Conservation (phyloP, 2,113 vertebrate species). For the Heteronetta atricapilla region DNA sequence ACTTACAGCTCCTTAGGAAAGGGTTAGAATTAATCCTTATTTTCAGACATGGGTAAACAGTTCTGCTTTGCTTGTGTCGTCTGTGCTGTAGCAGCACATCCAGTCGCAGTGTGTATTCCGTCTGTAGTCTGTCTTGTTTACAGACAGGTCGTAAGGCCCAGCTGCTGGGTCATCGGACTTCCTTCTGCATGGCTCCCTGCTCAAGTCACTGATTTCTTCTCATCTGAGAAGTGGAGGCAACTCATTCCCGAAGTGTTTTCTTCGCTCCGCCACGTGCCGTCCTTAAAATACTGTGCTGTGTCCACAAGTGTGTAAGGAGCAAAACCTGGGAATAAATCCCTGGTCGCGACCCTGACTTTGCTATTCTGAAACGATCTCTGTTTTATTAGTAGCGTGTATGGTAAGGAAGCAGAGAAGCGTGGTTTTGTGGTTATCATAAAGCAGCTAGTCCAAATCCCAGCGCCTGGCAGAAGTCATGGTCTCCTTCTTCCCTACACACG, state of each 20-base stretch:
- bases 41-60: not conserved
- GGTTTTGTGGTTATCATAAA: not conserved
- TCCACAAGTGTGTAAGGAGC: not conserved
- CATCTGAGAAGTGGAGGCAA: not conserved
- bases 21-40: not conserved
- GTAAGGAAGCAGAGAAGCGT: not conserved
- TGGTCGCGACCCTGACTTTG: not conserved
- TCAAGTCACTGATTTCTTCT: not conserved
- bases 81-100: not conserved
- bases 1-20: not conserved
- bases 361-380: not conserved
- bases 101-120: not conserved
- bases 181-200: not conserved
- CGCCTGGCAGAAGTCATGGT: not conserved
- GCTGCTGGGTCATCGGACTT: conserved; percentile 8
- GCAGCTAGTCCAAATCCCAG: not conserved
- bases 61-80: not conserved
- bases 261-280: not conserved
- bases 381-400: not conserved
- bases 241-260: not conserved
- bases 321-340: not conserved
- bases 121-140: not conserved
- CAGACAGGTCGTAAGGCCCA: not conserved
- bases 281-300: not conserved
- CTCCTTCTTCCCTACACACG: not conserved